Evolutionary conservation across 2,888 invertebrate species (phyloP).

Genomic region (Marasmarcha lunaedactyla): DNA sequence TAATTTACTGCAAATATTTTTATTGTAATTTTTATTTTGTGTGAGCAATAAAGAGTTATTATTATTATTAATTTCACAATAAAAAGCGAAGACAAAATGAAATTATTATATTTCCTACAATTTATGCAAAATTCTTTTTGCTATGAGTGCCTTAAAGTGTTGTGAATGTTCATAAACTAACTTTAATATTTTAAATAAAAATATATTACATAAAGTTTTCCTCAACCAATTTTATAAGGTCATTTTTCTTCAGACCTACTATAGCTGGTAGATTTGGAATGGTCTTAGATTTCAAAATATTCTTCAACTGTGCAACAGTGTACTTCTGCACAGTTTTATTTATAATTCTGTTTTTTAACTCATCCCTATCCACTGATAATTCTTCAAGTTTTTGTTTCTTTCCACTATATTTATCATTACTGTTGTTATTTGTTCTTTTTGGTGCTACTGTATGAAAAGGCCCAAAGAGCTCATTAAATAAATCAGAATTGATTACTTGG

Average conservation of each 20-base stretch:
- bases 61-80: too few species aligned
- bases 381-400: conserved; percentile 32
- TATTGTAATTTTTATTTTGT: too few species aligned
- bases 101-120: too few species aligned
- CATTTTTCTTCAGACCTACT: conserved; percentile 41
- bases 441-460: conserved; percentile 33
- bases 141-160: too few species aligned
- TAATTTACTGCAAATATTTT: too few species aligned
- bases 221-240: conserved; percentile 44
- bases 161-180: too few species aligned
- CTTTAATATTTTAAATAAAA: too few species aligned
- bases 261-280: conserved; percentile 32
- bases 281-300: conserved; percentile 34
- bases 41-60: too few species aligned
- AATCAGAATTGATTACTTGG: conserved; percentile 37
- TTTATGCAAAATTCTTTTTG: too few species aligned
- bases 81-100: too few species aligned
- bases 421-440: conserved; percentile 26
- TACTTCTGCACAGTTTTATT: conserved; percentile 31
- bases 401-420: conserved; percentile 12
- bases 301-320: conserved; percentile 40
- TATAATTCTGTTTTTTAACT: conserved; percentile 28
- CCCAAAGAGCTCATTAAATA: conserved; percentile 53
- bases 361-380: conserved; percentile 28
- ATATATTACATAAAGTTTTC: not conserved